Base-by-base conservation (phyloP, 2,888 invertebrate species). In the Apamea anceps region DNA sequence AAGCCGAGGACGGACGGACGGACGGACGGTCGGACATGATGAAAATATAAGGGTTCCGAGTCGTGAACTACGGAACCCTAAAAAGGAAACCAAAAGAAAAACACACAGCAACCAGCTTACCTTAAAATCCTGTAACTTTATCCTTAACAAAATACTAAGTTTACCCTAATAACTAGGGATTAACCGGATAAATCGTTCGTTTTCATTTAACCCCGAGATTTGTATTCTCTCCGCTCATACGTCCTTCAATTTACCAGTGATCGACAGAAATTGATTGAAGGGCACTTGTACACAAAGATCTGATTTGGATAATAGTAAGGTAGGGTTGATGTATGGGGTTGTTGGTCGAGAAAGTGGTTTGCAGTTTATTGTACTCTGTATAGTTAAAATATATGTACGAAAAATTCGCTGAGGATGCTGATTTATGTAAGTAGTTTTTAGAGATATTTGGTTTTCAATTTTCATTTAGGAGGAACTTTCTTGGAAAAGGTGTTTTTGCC, bases 231-330 rank as follows among this genome's bases (percentile, higher is more conserved):
- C 63, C 71, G 72, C 66, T 68, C 71, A 74, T 51, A 70, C 72
- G 70, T 72, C 79, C 79, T 85, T 83, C 85, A 79, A 85, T 85
- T 83, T 87, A 82, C 75, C 63, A 81, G 77, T 82, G 83, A 78
- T 77, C 65, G 78, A 83, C 83, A 78, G 76, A 81, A 85, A 70
- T 66, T 78, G 83, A 85, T 87, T 86, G 80, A 84, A 79, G 78
- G 85, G 75, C 63, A 62, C 77, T 80, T 66, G 74, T 74, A 68
- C 65, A 72, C 80, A 78, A 80, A 80, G 63, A 63, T 45, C 83
- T 71, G 80, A 66, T 76, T 85, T 80, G 74, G 21, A 57, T 77
- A 77, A 82, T 62, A 60, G 65, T 15, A 57, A 66, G 66, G 63
- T 68, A 75, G 48, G 76, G 80, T 76, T 74, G 65, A 79, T 83